phyloP scores from a whole-genome alignment of 2,888 invertebrate species.

The Dysmachus trigonus region DNA sequence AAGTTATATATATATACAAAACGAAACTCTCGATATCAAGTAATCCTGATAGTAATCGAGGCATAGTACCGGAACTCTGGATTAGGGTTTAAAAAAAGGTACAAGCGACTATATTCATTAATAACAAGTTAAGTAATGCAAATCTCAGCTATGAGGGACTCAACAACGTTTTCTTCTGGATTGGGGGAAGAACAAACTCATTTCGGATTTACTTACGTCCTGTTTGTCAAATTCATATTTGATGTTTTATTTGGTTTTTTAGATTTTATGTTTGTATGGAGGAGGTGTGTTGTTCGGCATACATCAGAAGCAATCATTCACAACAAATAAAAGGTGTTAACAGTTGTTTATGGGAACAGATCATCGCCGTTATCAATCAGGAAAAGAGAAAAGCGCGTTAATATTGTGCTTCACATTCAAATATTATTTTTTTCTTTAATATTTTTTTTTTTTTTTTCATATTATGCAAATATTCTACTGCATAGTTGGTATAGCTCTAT shows the following conservation, averaged over 20 bases:
- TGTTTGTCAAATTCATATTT: slow-evolving; percentile 22
- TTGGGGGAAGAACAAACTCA: not conserved
- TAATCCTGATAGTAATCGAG: not conserved
- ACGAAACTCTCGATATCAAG: not conserved
- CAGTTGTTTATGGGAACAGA: slow-evolving; percentile 32
- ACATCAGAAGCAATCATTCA: slow-evolving; percentile 40
- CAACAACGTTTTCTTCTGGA: not conserved
- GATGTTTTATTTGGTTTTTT: slow-evolving; percentile 24
- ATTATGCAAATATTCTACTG: not conserved
- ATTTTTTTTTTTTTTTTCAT: not conserved
- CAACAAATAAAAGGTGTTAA: slow-evolving; percentile 27
- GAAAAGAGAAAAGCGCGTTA: slow-evolving; percentile 37
- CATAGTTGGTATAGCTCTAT: not conserved
- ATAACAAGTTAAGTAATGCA: not conserved
- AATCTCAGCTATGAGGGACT: slow-evolving; percentile 19
- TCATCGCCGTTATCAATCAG: slow-evolving; percentile 41
- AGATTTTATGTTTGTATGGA: slow-evolving; percentile 26
- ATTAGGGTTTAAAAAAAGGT: not conserved
- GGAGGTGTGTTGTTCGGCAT: slow-evolving; percentile 39
- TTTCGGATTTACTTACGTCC: slow-evolving; percentile 33
- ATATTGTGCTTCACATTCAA: slow-evolving; percentile 22
- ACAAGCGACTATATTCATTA: slow-evolving; percentile 33
- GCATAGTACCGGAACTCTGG: not conserved
- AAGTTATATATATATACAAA: not conserved
- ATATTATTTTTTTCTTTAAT: not conserved